Percentiles rank a stretch among this genome's conserved stretches.
phyloP scores from a whole-genome alignment of 2,888 invertebrate species.

The Heliconius charithonia region DNA sequence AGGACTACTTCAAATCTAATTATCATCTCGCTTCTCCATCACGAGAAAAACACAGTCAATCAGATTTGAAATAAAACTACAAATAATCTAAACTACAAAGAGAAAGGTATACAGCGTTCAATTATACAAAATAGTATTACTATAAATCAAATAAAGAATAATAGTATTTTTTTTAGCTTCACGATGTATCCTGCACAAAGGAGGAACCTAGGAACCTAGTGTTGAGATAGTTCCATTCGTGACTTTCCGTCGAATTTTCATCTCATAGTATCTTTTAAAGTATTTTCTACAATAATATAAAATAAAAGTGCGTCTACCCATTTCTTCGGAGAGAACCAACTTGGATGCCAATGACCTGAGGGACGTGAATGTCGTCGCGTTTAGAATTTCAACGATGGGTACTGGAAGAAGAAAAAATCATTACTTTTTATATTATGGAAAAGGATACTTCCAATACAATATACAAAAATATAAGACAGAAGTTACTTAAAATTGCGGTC shows the following conservation, averaged over 20 bases:
- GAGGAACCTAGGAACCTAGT: too few species aligned
- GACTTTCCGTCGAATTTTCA: too few species aligned
- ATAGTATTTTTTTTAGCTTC: background rate
- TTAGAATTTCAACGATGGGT: slow-evolving; percentile 73
- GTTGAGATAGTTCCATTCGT: too few species aligned
- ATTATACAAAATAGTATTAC: background rate
- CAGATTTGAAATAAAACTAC: too few species aligned
- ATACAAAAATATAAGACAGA: background rate
- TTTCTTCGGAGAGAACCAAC: slow-evolving; percentile 70
- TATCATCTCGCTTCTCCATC: too few species aligned
- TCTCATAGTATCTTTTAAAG: background rate
- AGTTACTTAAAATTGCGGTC: background rate
- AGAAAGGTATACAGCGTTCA: too few species aligned
- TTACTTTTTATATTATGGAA: slow-evolving; percentile 26
- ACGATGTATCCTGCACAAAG: too few species aligned
- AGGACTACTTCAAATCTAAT: too few species aligned
- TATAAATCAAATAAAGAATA: background rate
- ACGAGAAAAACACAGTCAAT: too few species aligned
- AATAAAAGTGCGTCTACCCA: slow-evolving; percentile 59
- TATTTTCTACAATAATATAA: slow-evolving; percentile 14
- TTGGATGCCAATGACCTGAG: slow-evolving; percentile 77
- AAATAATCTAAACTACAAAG: too few species aligned
- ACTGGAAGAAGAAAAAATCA: slow-evolving; percentile 59
- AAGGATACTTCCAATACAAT: background rate
- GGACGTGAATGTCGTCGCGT: slow-evolving; percentile 77